These are phyloP conservation scores for Vidua macroura DNA, from an alignment of 2,113 vertebrate genomes.

Conservation along the genomic window DNA sequence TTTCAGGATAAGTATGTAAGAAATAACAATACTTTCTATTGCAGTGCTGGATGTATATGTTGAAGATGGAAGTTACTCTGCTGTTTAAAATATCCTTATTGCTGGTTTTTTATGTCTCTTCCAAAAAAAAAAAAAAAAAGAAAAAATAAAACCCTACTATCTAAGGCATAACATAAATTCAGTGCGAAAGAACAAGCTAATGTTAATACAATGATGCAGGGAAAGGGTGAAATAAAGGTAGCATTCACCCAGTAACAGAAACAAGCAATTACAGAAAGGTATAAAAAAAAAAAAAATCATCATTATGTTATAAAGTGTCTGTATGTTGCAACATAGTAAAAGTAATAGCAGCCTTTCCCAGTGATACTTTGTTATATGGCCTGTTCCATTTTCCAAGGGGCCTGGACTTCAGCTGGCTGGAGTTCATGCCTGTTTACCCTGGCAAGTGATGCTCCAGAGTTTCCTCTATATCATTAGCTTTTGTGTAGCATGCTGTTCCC, in stretches of 20 bases:
- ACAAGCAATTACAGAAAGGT: neutral
- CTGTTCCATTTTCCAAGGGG: neutral
- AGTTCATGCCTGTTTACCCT: accelerated
- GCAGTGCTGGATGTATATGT: neutral
- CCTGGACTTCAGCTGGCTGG: neutral
- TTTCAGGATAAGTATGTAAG: neutral
- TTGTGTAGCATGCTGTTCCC: neutral
- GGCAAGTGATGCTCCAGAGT: neutral
- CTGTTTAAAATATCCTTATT: neutral
- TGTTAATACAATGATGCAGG: neutral
- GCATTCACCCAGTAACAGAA: neutral
- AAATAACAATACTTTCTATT: neutral
- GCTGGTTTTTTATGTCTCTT: neutral
- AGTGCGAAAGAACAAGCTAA: neutral
- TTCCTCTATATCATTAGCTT: neutral
- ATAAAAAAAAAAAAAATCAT: neutral
- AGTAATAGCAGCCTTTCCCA: neutral
- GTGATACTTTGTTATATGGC: neutral
- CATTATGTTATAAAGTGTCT: neutral
- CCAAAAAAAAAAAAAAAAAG: too few relatives aligned
- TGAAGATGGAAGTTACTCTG: neutral
- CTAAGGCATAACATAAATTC: neutral
- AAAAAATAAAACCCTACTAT: neutral
- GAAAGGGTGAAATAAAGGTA: neutral
- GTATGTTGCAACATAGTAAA: neutral